These are phyloP conservation scores for rabbit (Oryctolagus cuniculus) DNA, from an alignment of 2,113 vertebrate genomes.

Conservation along the genomic window DNA sequence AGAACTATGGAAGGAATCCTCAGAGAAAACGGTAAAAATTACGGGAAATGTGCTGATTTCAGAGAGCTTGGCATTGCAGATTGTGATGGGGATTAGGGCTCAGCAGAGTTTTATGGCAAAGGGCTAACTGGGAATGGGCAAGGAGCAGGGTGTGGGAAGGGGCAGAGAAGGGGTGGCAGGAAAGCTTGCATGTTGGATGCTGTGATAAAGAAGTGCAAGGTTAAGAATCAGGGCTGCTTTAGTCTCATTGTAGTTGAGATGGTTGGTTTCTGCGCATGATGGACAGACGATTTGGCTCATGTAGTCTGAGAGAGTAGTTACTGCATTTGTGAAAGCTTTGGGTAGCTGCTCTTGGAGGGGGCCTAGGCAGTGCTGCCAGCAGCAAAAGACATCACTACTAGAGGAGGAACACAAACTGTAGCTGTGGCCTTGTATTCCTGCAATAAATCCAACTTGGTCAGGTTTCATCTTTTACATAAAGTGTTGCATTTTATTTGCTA, in stretches of 20 bases:
- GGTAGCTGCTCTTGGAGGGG: not conserved
- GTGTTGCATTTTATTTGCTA: not conserved
- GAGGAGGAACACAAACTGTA: not conserved
- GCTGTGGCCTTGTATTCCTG: not conserved
- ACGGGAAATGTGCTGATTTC: not conserved
- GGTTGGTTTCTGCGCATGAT: not conserved
- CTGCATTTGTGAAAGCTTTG: not conserved
- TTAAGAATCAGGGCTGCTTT: not conserved
- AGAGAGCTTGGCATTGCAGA: not conserved
- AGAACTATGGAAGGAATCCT: not conserved
- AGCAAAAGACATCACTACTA: not conserved
- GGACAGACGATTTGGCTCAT: not conserved
- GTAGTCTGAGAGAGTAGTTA: not conserved
- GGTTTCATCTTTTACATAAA: not conserved
- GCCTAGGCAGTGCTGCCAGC: not conserved
- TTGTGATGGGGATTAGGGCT: not conserved
- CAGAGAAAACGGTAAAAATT: not conserved
- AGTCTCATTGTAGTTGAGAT: not conserved
- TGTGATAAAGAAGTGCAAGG: not conserved
- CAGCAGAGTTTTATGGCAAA: not conserved
- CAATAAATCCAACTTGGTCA: not conserved
- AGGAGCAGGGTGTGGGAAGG: not conserved
- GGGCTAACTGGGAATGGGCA: not conserved
- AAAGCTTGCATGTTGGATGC: not conserved
- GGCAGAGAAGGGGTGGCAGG: not conserved